Percentiles rank a stretch among this genome's conserved stretches.
These are phyloP conservation scores for Chalcis sispes DNA, from an alignment of 2,888 invertebrate species.

Conservation along the genomic window DNA sequence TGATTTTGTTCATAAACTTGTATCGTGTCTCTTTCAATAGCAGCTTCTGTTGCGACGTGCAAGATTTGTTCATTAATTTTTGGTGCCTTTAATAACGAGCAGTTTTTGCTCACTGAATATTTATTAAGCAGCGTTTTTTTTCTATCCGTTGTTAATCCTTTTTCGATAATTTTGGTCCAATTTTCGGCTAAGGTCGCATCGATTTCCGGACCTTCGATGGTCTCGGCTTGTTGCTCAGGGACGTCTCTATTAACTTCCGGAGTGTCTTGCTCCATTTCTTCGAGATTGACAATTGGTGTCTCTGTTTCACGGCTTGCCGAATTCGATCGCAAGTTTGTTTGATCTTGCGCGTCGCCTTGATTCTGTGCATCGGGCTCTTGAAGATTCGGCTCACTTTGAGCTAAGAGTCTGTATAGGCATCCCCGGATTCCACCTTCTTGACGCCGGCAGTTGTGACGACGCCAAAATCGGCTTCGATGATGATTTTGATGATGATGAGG, in stretches of 20 bases:
- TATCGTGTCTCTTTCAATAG: constrained; percentile 30
- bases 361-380: background rate
- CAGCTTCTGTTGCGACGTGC: constrained; percentile 2
- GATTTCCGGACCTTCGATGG: constrained; percentile 33
- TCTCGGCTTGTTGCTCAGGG: constrained; percentile 1
- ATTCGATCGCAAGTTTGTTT: background rate
- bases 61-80: constrained; percentile 49
- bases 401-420: background rate
- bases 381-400: constrained; percentile 7
- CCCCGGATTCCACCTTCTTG: constrained; percentile 7
- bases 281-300: background rate
- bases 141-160: constrained; percentile 40
- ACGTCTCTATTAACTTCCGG: background rate
- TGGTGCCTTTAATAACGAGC: constrained; percentile 28
- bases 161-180: constrained; percentile 17
- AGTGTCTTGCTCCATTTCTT: background rate
- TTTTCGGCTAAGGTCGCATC: constrained; percentile 34
- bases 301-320: background rate
- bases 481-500: background rate
- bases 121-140: constrained; percentile 39
- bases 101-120: constrained; percentile 43
- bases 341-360: background rate
- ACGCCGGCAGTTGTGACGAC: background rate
- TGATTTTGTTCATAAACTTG: constrained; percentile 41
- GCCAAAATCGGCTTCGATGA: background rate